Conservation (phyloP, 2,113 vertebrate species). For the Clarias magur region DNA sequence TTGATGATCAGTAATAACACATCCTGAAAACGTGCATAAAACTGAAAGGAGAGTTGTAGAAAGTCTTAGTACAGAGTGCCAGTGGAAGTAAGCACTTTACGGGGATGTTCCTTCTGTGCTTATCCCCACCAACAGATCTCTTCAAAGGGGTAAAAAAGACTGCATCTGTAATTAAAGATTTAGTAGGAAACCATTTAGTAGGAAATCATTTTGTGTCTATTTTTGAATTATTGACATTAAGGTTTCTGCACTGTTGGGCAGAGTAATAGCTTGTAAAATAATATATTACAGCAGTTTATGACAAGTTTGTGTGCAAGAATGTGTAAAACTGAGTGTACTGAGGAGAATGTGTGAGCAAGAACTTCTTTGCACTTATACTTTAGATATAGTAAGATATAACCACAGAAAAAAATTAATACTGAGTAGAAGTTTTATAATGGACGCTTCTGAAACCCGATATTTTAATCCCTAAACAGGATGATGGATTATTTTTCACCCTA, state of each 20-base stretch:
- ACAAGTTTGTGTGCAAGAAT: slow-evolving; percentile 36
- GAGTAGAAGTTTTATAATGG: not conserved
- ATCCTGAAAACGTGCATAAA: slow-evolving; percentile 62
- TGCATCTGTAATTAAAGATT: slow-evolving; percentile 78
- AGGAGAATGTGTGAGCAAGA: not conserved
- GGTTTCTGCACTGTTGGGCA: slow-evolving; percentile 59
- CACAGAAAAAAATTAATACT: slow-evolving; percentile 1
- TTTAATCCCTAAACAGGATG: slow-evolving; percentile 24
- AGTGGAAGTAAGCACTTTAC: slow-evolving; percentile 57
- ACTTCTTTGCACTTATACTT: not conserved
- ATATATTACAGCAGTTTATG: slow-evolving; percentile 49
- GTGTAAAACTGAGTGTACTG: not conserved
- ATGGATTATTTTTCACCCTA: slow-evolving; percentile 11
- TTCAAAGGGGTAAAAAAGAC: slow-evolving; percentile 69
- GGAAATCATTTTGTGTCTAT: slow-evolving; percentile 62
- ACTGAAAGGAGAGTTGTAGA: slow-evolving; percentile 69
- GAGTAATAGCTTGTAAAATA: slow-evolving; percentile 42
- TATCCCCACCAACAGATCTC: slow-evolving; percentile 71
- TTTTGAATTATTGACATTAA: slow-evolving; percentile 68
- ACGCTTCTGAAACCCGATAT: not conserved
- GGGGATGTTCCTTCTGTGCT: slow-evolving; percentile 57
- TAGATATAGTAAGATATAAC: not conserved
- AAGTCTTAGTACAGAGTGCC: slow-evolving; percentile 30
- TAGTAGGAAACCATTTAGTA: slow-evolving; percentile 49
- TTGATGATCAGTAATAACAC: slow-evolving; percentile 69